Conservation (phyloP, 2,888 invertebrate genomes). For the Rambutsinella grinnellia region DNA sequence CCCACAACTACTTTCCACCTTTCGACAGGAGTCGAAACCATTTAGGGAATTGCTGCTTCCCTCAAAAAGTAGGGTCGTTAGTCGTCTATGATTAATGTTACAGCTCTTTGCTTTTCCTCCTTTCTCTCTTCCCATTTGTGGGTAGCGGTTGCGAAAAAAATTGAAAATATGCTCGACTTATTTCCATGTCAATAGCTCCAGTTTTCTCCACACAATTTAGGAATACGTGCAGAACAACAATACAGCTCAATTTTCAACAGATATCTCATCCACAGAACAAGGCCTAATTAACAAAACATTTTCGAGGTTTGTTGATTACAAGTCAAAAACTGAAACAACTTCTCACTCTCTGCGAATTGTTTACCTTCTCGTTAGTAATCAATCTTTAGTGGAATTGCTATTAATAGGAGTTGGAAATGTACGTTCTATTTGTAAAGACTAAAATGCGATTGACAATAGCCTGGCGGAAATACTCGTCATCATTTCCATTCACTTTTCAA, state of each 20-base stretch:
- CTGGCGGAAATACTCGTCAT: too few species aligned
- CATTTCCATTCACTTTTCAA: too few species aligned
- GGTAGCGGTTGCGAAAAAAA: background rate
- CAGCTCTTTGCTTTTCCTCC: background rate
- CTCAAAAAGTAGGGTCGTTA: background rate
- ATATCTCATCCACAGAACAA: background rate
- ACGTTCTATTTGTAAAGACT: too few species aligned
- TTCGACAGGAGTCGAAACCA: too few species aligned
- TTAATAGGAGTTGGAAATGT: too few species aligned
- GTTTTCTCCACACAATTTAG: background rate
- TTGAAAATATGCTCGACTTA: background rate
- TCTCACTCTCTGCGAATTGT: background rate
- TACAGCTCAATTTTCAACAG: background rate
- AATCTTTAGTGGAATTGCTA: too few species aligned
- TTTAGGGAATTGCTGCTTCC: background rate
- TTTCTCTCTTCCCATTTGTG: background rate
- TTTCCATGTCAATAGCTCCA: background rate
- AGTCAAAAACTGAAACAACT: background rate
- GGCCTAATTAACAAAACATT: background rate
- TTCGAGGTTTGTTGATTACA: background rate
- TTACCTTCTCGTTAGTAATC: background rate
- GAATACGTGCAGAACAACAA: background rate
- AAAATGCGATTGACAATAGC: too few species aligned
- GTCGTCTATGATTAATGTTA: background rate
- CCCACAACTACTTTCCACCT: too few species aligned